These are phyloP conservation scores for Lepus americanus DNA, from an alignment of 2,113 vertebrate species.

Conservation along the genomic window DNA sequence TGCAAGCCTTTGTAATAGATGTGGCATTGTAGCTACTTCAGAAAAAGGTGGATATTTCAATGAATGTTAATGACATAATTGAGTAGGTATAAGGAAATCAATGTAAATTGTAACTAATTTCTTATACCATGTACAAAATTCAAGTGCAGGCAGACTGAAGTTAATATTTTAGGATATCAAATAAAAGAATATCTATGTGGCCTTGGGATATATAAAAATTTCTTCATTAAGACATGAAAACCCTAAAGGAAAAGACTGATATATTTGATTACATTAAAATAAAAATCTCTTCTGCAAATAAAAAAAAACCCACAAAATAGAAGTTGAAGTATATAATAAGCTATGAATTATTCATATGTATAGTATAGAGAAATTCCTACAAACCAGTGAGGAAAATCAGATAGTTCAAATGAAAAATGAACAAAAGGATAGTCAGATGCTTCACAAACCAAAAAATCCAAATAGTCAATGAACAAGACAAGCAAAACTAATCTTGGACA, in stretches of 20 bases:
- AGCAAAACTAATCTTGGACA: no score
- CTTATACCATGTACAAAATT: background rate
- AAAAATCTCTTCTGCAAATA: background rate
- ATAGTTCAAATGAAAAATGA: background rate
- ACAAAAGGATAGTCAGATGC: background rate
- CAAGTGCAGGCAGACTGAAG: background rate
- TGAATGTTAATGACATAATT: background rate
- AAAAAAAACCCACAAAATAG: background rate
- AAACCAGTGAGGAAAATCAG: background rate
- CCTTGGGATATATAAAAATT: background rate
- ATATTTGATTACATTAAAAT: constrained; percentile 31
- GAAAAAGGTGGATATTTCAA: background rate
- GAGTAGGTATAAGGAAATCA: background rate
- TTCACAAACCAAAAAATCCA: constrained; percentile 3
- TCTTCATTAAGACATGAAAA: constrained; percentile 13
- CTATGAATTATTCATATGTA: background rate
- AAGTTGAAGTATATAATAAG: background rate
- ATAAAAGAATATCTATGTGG: background rate
- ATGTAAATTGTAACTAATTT: background rate
- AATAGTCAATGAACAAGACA: background rate
- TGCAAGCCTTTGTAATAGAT: background rate
- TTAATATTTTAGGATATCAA: background rate
- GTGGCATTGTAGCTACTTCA: background rate
- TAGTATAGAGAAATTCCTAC: background rate
- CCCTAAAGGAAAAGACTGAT: constrained; percentile 8